Evolutionary conservation across 2,797 vertebrate genomes (phyloP).

Genomic region (Sebastes minor): DNA sequence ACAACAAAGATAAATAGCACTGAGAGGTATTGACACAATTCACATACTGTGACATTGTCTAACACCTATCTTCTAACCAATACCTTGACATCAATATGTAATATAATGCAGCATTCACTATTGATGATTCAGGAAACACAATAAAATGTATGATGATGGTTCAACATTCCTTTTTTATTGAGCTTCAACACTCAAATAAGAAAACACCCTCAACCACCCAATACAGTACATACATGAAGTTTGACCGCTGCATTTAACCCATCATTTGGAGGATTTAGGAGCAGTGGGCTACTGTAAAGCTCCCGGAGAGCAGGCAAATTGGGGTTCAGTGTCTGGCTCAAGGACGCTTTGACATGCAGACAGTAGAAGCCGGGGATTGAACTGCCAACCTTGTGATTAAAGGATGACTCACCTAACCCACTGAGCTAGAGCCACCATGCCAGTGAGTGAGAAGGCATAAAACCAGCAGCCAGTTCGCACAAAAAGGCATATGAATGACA

Average conservation of each 20-base stretch:
- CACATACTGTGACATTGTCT: not conserved
- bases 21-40: not conserved
- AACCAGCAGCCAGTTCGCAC: fast-evolving
- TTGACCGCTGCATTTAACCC: too few species aligned
- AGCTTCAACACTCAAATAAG: not conserved
- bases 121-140: not conserved
- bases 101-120: not conserved
- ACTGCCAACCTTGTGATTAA: too few species aligned
- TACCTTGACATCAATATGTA: not conserved
- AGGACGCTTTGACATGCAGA: too few species aligned
- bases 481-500: too few species aligned
- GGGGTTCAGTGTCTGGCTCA: too few species aligned
- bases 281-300: too few species aligned
- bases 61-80: not conserved
- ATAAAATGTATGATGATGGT: not conserved
- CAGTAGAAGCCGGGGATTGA: too few species aligned
- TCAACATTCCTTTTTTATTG: not conserved
- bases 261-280: too few species aligned
- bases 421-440: not conserved
- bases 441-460: not conserved
- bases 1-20: not conserved
- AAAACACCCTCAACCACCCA: not conserved
- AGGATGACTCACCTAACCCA: too few species aligned
- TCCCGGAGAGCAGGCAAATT: too few species aligned
- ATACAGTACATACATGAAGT: too few species aligned